Conservation (phyloP, 2,113 vertebrate species). For the Apodemus sylvaticus region DNA sequence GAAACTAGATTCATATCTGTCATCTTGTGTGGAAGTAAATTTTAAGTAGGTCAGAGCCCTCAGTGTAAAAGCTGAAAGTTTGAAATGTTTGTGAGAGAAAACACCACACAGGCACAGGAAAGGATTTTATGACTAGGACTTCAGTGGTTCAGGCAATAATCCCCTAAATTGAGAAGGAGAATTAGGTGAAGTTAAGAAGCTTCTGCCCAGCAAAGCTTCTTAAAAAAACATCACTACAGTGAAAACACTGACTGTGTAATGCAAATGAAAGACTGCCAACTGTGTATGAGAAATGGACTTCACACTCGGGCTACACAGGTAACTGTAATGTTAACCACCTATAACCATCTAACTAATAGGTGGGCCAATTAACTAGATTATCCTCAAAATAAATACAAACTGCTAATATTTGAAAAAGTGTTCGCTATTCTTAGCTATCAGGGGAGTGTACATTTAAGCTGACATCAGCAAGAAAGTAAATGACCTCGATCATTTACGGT, state of each 20-base stretch:
- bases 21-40: neutral
- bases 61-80: neutral
- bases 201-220: neutral
- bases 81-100: neutral
- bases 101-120: neutral
- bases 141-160: neutral
- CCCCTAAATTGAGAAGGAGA: neutral
- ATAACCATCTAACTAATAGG: neutral
- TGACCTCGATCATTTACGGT: neutral
- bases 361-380: neutral
- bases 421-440: neutral
- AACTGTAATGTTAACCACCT: neutral
- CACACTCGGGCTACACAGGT: neutral
- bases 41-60: neutral
- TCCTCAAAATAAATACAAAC: neutral
- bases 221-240: neutral
- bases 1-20: neutral
- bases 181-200: neutral
- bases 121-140: neutral
- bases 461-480: neutral
- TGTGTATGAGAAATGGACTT: too few species aligned
- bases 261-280: neutral
- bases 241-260: too few species aligned
- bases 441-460: neutral
- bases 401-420: neutral